These are phyloP conservation scores for Parus major DNA, from an alignment of 2,113 vertebrate genomes.

Conservation along the genomic window DNA sequence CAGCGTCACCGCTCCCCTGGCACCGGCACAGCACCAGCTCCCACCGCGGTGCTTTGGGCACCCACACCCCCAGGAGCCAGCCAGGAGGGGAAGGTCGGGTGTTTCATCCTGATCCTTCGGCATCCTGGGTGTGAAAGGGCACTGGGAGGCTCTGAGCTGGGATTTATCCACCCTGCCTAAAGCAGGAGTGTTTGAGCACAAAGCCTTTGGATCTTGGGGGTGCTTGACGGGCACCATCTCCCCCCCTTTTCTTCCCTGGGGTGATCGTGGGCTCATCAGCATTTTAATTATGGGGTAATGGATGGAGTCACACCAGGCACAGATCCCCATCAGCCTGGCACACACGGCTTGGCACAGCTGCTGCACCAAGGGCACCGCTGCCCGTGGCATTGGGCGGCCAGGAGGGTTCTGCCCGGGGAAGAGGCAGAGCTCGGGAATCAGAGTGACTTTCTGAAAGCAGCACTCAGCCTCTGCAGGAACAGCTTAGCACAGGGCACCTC, in stretches of 20 bases:
- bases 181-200: neutral
- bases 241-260: fast-evolving
- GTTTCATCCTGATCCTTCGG: neutral
- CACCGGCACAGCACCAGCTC: fast-evolving
- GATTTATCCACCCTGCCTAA: neutral
- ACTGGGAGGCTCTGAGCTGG: neutral
- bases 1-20: fast-evolving
- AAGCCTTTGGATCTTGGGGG: neutral
- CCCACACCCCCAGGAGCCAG: neutral
- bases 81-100: neutral
- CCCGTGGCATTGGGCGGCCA: fast-evolving
- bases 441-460: neutral
- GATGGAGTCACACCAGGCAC: fast-evolving
- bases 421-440: fast-evolving
- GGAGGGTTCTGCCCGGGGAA: neutral
- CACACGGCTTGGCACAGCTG: fast-evolving
- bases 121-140: fast-evolving
- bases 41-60: fast-evolving
- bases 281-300: fast-evolving
- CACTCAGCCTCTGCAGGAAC: neutral
- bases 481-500: too few relatives aligned
- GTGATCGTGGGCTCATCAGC: neutral
- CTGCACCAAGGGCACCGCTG: neutral
- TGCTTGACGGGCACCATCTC: neutral
- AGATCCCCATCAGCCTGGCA: neutral